Evolutionary conservation across 2,113 vertebrate species (phyloP).

Genomic region (Periophthalmus modestus): DNA sequence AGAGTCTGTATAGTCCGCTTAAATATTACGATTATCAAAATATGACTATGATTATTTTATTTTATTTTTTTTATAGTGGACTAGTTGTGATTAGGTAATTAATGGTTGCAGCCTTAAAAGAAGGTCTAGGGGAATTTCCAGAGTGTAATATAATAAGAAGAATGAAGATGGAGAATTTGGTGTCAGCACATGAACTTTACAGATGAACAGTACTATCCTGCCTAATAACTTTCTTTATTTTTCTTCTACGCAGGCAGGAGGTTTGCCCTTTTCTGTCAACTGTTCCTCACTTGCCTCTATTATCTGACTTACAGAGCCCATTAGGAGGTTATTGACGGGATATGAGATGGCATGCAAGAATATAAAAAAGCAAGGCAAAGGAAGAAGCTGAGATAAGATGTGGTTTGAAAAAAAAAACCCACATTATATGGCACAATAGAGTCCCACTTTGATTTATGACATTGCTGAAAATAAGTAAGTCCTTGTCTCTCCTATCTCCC

Average conservation of each 20-base stretch:
- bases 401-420: not conserved
- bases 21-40: too few relatives aligned
- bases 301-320: conserved; percentile 61
- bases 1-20: too few relatives aligned
- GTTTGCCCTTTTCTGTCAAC: conserved; percentile 63
- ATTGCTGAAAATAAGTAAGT: conserved; percentile 50
- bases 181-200: not conserved
- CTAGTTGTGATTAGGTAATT: too few relatives aligned
- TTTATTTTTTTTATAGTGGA: too few relatives aligned
- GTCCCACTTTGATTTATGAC: conserved; percentile 49
- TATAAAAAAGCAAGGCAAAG: conserved; percentile 30
- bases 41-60: too few relatives aligned
- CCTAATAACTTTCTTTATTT: conserved; percentile 21
- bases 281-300: conserved; percentile 51
- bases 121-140: not conserved
- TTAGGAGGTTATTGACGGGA: conserved; percentile 75
- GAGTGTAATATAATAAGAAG: too few relatives aligned
- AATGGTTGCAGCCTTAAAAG: not conserved
- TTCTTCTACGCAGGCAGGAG: conserved; percentile 38
- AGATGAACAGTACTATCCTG: not conserved
- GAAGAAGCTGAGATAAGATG: conserved; percentile 13
- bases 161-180: not conserved
- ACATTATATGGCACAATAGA: conserved; percentile 17
- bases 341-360: conserved; percentile 64
- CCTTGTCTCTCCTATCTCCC: conserved; percentile 42